phyloP scores from a whole-genome alignment of 2,888 invertebrate species.

The Antheraea assamensis region DNA sequence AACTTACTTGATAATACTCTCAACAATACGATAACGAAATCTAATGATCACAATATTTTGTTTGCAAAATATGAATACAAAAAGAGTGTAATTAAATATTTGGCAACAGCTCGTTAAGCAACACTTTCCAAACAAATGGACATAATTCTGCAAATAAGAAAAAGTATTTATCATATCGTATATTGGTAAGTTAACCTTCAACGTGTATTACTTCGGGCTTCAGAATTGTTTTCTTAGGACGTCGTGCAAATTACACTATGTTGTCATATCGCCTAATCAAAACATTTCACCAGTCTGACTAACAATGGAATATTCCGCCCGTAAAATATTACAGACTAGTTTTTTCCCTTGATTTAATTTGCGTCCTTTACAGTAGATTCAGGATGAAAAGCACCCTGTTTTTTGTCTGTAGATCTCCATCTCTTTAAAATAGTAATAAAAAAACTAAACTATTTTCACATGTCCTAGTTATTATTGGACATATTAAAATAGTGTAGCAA shows the following conservation, averaged over 20 bases:
- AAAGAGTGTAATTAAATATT: not conserved
- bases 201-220: not conserved
- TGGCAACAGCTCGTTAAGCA: not conserved
- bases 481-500: too few relatives aligned
- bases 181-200: not conserved
- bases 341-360: not conserved
- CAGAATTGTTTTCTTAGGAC: slow-evolving; percentile 7
- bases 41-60: too few relatives aligned
- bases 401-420: too few relatives aligned
- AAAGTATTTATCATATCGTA: not conserved
- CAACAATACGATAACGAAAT: too few relatives aligned
- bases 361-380: too few relatives aligned
- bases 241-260: not conserved
- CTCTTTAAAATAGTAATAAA: too few relatives aligned
- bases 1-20: too few relatives aligned
- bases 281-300: not conserved
- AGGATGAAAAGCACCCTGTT: too few relatives aligned
- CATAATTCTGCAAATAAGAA: not conserved
- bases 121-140: not conserved
- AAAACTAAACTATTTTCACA: too few relatives aligned
- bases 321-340: not conserved
- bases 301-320: not conserved
- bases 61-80: too few relatives aligned
- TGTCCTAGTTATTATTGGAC: too few relatives aligned
- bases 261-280: not conserved